Evolutionary conservation across 2,113 vertebrate species (phyloP), one percentile per base, ranked within the genome.

Genomic region (Dasyurus viverrinus): DNA sequence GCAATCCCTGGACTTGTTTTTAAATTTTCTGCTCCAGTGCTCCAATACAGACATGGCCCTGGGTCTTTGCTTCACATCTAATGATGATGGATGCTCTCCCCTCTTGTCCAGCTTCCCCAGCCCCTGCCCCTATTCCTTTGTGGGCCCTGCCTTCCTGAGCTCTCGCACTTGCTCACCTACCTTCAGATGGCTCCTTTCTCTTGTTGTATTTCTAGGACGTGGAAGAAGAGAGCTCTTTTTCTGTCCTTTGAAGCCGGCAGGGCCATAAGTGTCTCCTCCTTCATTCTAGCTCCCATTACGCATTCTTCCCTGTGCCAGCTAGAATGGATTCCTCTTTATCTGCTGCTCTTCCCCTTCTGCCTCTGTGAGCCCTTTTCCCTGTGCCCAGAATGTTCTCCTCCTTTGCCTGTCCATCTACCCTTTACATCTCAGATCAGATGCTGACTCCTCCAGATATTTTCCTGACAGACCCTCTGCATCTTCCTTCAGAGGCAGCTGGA

Each of bases 371-470:
- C 36, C 30, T 36, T 14, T 30, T 68, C 4, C 60, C 12, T 16
- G 11, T 36, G 60, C 30, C 60, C 16, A 68, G 60, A n/a, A 68
- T 68, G 16, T 68, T 68, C 30, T 68, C 47, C 25, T 3, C 92
- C 36, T 93, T 92, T 90, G 53, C 90, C 53, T 84, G 52, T 27
- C 52, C 48, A 9, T 12, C 1, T 10, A 19, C 90, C 8, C 19
- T 92, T 95, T n/a, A 92, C 26, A 93, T 89, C 91, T 46, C 92
- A 92, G 60, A 30, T 50, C 42, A 93, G 53, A 53, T 84, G 94
- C 14, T 14, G 6, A 89, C 94, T 96, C 91, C 36, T 19, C 42
- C 93, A 84, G 94, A 89, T 24, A 8, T 42, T 94, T 93, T n/a
- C 36, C 89, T 54, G 48, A 95, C 91, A 91, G 11, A 36, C 89